phyloP scores from a whole-genome alignment of 2,797 vertebrate genomes.

The Garrulus glandarius region DNA sequence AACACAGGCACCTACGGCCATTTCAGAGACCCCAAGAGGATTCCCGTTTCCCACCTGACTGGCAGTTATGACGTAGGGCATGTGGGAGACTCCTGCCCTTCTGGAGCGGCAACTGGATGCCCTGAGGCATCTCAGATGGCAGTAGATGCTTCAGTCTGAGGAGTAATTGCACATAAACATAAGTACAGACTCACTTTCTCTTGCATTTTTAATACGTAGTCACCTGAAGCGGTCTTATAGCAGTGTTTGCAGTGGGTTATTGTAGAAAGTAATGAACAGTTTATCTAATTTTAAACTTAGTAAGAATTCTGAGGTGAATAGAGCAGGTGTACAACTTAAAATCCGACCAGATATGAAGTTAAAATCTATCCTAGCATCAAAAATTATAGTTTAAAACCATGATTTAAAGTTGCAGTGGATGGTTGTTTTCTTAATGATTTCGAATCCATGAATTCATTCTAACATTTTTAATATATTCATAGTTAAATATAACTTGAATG shows the following conservation, averaged over 20 bases:
- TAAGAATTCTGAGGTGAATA: not conserved
- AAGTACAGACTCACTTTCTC: not conserved
- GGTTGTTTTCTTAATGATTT: constrained; percentile 24
- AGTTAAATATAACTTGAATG: constrained; percentile 62
- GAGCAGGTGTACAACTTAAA: not conserved
- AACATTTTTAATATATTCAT: constrained; percentile 56
- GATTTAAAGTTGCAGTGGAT: not conserved
- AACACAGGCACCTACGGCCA: not conserved
- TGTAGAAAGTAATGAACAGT: not conserved
- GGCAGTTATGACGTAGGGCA: not conserved
- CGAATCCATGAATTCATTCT: constrained; percentile 5
- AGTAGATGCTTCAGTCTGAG: not conserved
- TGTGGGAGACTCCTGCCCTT: not conserved
- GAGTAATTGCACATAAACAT: not conserved
- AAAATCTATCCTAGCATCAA: not conserved
- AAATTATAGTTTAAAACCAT: not conserved
- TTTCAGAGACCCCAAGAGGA: not conserved
- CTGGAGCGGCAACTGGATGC: constrained; percentile 18
- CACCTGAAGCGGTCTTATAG: not conserved
- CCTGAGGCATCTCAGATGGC: not conserved
- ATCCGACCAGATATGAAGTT: not conserved
- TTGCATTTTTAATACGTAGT: not conserved
- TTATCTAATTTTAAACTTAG: not conserved
- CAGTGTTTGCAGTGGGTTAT: not conserved
- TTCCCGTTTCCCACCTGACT: not conserved